These are phyloP conservation scores for Actinia equina DNA, from an alignment of 64 coral and sea anemone genomes.

Conservation along the genomic window DNA sequence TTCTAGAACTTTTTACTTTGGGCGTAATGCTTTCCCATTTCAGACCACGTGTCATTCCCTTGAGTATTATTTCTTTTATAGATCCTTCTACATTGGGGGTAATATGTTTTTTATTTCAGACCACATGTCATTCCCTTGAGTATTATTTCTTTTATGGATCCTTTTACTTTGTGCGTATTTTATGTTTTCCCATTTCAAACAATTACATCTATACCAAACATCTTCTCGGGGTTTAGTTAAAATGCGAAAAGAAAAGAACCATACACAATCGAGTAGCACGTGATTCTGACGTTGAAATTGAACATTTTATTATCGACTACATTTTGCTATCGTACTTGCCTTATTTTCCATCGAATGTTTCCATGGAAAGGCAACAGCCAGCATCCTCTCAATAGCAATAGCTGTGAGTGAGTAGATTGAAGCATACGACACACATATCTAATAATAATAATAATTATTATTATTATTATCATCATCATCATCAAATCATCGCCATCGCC, in stretches of 20 bases:
- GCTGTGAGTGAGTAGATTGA: slow-evolving; percentile 39
- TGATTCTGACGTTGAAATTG: not conserved
- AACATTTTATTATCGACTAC: no score
- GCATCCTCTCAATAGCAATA: slow-evolving; percentile 52
- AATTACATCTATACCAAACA: no score
- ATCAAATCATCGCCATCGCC: no score
- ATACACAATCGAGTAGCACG: no score
- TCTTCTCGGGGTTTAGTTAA: no score
- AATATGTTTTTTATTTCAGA: no score
- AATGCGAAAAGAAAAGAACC: no score
- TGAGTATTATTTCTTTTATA: not conserved
- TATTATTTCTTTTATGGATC: not conserved
- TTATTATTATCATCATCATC: no score
- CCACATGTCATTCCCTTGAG: not conserved
- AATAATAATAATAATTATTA: no score
- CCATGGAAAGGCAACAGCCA: slow-evolving; percentile 27
- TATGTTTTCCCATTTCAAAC: not conserved
- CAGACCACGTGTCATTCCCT: not conserved
- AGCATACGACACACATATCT: slow-evolving; percentile 20
- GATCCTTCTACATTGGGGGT: no score
- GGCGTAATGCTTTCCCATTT: not conserved
- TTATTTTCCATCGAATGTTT: slow-evolving; percentile 4
- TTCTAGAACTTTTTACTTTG: not conserved
- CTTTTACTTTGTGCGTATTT: not conserved
- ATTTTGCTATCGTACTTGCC: not conserved